These are phyloP conservation scores for Lycaena phlaeas DNA, from an alignment of 2,888 invertebrate genomes.

Conservation along the genomic window DNA sequence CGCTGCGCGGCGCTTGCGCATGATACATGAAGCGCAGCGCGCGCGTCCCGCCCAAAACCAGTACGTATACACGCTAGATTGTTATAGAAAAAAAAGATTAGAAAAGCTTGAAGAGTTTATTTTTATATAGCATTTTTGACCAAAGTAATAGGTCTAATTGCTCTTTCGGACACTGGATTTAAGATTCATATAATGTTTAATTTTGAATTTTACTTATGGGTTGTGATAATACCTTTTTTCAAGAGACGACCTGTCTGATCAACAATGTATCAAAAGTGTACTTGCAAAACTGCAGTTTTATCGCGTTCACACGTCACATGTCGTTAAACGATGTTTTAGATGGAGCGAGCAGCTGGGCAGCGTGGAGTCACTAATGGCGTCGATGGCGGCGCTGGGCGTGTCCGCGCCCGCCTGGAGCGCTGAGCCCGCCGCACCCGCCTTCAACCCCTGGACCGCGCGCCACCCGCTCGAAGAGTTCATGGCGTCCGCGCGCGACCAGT, in stretches of 20 bases:
- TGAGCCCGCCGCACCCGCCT: conserved; percentile 32
- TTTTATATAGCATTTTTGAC: no score
- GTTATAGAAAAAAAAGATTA: no score
- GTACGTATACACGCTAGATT: no score
- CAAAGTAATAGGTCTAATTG: no score
- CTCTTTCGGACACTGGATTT: no score
- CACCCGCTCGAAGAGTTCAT: conserved; percentile 55
- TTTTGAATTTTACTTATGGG: no score
- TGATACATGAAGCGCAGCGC: conserved; percentile 62
- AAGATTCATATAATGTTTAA: no score
- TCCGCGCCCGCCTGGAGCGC: conserved; percentile 27
- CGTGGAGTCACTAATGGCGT: conserved; percentile 35
- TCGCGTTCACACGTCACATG: no score
- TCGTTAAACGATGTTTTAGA: no score
- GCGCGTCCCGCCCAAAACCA: conserved; percentile 30
- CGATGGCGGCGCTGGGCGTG: conserved; percentile 36
- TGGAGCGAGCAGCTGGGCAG: conserved; percentile 17
- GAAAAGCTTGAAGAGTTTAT: no score
- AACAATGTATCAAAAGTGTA: no score
- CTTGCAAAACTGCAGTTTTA: background rate
- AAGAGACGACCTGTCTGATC: background rate
- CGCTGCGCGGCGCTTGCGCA: conserved; percentile 58
- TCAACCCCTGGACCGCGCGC: conserved; percentile 58
- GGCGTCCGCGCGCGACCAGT: conserved; percentile 26
- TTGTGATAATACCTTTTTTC: no score